phyloP scores from a whole-genome alignment of 2,113 vertebrate species.

The Chloebia gouldiae region DNA sequence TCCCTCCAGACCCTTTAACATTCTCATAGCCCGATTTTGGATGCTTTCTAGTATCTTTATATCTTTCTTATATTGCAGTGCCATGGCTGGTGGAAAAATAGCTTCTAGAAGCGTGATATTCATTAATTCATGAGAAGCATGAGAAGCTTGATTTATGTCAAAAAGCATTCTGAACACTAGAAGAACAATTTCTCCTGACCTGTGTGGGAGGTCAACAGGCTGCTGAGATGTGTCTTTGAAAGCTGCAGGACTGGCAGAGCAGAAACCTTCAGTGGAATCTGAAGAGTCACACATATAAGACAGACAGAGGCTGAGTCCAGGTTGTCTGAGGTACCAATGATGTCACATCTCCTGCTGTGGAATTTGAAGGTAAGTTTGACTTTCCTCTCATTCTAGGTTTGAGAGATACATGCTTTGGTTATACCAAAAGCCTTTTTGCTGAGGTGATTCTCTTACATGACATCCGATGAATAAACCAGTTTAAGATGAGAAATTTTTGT shows the following conservation, averaged over 20 bases:
- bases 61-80: background rate
- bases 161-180: too few relatives aligned
- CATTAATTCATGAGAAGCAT: background rate
- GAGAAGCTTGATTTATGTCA: background rate
- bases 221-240: background rate
- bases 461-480: background rate
- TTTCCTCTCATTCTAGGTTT: background rate
- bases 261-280: background rate
- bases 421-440: background rate
- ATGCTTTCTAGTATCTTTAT: background rate
- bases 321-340: background rate
- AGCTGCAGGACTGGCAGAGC: background rate
- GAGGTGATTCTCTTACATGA: background rate
- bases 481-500: background rate
- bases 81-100: background rate
- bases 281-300: background rate
- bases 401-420: background rate
- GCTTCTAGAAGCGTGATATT: background rate
- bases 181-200: background rate
- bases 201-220: background rate
- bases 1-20: background rate
- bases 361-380: background rate
- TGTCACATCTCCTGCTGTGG: background rate
- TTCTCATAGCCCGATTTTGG: background rate
- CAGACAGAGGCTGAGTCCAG: background rate